Evolutionary conservation across 2,113 vertebrate species (phyloP).

Genomic region (Illadopsis cleaveri): DNA sequence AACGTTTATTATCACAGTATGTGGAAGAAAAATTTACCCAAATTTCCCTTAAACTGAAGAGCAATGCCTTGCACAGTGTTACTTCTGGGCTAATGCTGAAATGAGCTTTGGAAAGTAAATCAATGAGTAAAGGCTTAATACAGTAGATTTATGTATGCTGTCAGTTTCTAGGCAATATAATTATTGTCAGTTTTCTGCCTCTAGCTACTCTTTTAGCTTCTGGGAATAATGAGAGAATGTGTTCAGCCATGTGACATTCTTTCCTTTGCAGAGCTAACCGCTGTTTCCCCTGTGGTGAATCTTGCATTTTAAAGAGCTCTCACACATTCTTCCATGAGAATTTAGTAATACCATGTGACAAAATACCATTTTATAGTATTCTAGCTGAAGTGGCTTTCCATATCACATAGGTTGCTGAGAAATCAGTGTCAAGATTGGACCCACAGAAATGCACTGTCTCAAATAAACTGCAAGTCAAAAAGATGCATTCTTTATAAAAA

Average conservation of each 20-base stretch:
- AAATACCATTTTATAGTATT: not conserved
- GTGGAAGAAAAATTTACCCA: constrained; percentile 16
- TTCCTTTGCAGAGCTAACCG: not conserved
- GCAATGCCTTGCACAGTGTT: not conserved
- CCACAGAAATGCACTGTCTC: not conserved
- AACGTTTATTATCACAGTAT: constrained; percentile 13
- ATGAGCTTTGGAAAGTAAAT: constrained; percentile 58
- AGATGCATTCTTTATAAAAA: not conserved
- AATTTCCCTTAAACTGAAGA: constrained; percentile 7
- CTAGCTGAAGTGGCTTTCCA: not conserved
- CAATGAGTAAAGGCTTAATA: constrained; percentile 28
- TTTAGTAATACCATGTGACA: not conserved
- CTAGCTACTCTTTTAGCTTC: constrained; percentile 57
- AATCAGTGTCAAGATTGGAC: not conserved
- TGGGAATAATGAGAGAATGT: constrained; percentile 56
- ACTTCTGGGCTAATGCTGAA: constrained; percentile 40
- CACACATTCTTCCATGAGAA: not conserved
- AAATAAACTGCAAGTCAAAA: not conserved
- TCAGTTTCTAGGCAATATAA: constrained; percentile 58
- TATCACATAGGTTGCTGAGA: not conserved
- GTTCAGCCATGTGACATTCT: constrained; percentile 47
- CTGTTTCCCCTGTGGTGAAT: not conserved
- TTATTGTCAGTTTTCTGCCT: constrained; percentile 69
- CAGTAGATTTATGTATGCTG: constrained; percentile 54
- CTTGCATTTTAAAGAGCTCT: constrained; percentile 43